Evolutionary conservation across 2,888 invertebrate species (phyloP), one percentile per base, ranked within the genome.

Genomic region (Thera obeliscata): DNA sequence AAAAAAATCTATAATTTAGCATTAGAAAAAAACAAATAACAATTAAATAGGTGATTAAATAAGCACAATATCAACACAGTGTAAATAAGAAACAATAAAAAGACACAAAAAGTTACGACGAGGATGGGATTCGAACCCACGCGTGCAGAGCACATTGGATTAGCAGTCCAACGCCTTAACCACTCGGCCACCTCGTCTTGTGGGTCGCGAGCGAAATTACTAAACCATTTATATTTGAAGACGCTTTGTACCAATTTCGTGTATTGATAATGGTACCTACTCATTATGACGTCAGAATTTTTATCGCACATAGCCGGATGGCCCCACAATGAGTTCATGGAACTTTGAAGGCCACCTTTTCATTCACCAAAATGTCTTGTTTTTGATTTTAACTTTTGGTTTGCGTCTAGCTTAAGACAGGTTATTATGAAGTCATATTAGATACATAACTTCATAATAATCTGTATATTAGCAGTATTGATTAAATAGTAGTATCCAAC

Each of bases 121-220:
- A 95, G 95, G 96, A 96, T 96, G 96, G 95, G 96, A 96, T 96
- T 95, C 96, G 95, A 96, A 96, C 96, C 96, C 96, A 96, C 96
- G 96, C 96, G 96, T 95, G 96, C 95, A 96, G 95, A 96, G 95
- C 96, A 95, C 96, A 96, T 96, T 96, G 96, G 96, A 96, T 96
- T 96, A 96, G 96, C 96, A 96, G 96, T 96, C 96, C 95, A 96
- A 96, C 96, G 96, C 96, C 96, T 96, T 96, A 96, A 96, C 96
- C 96, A 96, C 96, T 96, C 96, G 96, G 96, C 96, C 96, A 96
- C 96, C 96, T 96, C 96, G 96, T 96, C 96, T 80, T 81, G 80
- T 54, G 0, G 1, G 8, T 6, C 3, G n/a, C 2, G 0, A 1
- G 50, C 70, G 80, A 87, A 87, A 87, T 83, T 82, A 54, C 8